Evolutionary conservation across 2,797 vertebrate species (phyloP), one percentile per base, ranked within the genome.

Genomic region (Pogoniulus pusillus): DNA sequence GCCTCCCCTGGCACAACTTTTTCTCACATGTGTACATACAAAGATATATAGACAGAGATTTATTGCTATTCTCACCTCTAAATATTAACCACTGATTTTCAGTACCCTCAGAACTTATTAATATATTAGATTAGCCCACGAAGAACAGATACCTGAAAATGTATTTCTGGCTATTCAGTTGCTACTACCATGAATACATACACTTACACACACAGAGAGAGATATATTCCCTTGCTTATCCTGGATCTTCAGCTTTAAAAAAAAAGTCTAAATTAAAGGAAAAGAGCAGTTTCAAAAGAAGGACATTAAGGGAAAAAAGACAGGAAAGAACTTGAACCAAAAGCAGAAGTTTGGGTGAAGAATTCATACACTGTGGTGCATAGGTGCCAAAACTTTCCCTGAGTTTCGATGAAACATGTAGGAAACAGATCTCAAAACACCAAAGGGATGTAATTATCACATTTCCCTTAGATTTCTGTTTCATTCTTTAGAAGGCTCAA

Each of bases 381-480:
- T 54, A 49, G 9, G 29, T 68, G n/a, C 35, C 39, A 90, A 80
- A 84, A 84, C 0, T 1, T 41, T 69, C 13, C 37, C 37, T 29
- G 45, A 64, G 24, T 88, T 90, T 91, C 76, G 20, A 66, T 51
- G 35, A 88, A 86, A 71, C 49, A 29, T 4, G 1, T 43, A 74
- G 54, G 37, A 75, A 93, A 72, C 23, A 62, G 41, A 59, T 59
- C 35, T 86, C 22, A 59, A 80, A 89, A 77, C 45, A 94, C 8
- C 13, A 71, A 26, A 74, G 5, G 8, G 4, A 55, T 11, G 2
- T 41, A 66, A 60, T 37, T 74, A 5, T 24, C 32, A 62, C 32
- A 11, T 16, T 77, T 82, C 43, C 14, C 12, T 76, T 87, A 43
- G 18, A 16, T 74, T 77, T 88, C 39, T 55, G 23, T 55, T 83